Evolutionary conservation across 2,888 invertebrate species (phyloP), one percentile per base, ranked within the genome.

Genomic region (Lasioglossum oenotherae): DNA sequence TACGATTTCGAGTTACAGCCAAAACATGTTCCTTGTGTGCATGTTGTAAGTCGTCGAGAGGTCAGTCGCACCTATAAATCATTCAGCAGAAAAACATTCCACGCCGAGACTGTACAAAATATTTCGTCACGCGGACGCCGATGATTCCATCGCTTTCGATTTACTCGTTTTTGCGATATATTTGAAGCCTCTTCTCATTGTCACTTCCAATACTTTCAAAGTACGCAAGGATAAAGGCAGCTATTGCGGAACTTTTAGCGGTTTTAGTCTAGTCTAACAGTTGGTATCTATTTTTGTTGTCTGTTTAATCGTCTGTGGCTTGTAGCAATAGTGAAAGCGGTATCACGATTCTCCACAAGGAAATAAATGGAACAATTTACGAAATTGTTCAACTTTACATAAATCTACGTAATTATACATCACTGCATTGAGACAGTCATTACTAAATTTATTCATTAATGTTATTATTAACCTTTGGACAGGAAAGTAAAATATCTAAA

Each of bases 31-130:
- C 53, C n/a, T 19, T 53, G 19, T 23, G 41, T 69, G 44, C 69
- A 49, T 82, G 78, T 31, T 77, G 78, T n/a, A 81, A n/a, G 41
- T 31, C 31, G 16, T 23, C 49, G 35, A 71, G 83, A 83, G 87
- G 81, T 83, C 83, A 87, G 64, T 76, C 78, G 80, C 73, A 74
- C 67, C 79, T 64, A 83, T 86, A 83, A 81, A 83, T 86, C 82
- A 78, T 14, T 31, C 31, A 23, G 69, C 49, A 35, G 73, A 74
- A 76, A 81, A 79, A 85, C 76, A 82, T 80, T 75, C 35, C 64
- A 41, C 74, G 77, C 16, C 69, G 35, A n/a, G 77, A 44, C 69
- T 74, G 44, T 38, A 38, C 74, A 78, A 80, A 77, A 64, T 8
- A 72, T 80, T 76, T 44, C 69, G 57, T 69, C 71, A 31, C 74